Conservation (phyloP, 2,888 invertebrate species). For the Lysandra coridon region DNA sequence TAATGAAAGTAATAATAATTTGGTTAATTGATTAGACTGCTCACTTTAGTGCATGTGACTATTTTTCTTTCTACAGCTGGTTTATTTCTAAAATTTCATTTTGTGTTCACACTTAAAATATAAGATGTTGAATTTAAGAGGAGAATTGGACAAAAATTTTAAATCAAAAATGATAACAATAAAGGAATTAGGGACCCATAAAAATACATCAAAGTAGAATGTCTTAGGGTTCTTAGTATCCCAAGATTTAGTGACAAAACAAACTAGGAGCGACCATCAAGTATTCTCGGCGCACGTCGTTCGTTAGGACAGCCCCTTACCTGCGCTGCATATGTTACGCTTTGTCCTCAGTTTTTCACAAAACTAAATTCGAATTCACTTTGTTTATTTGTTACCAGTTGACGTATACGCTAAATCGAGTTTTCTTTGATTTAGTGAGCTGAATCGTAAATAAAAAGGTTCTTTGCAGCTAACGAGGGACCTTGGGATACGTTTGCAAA, state of each 20-base stretch:
- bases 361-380: constrained; percentile 64
- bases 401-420: constrained; percentile 72
- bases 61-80: too few relatives aligned
- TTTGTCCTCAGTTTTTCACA: constrained; percentile 54
- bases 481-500: background rate
- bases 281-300: constrained; percentile 70
- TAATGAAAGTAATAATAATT: too few relatives aligned
- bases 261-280: constrained; percentile 59
- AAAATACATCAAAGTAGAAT: constrained; percentile 15
- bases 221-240: background rate
- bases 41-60: too few relatives aligned
- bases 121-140: too few relatives aligned
- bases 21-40: too few relatives aligned
- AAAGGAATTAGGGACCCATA: background rate
- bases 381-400: constrained; percentile 73
- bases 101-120: too few relatives aligned
- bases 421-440: constrained; percentile 67
- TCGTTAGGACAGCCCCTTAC: constrained; percentile 73
- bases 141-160: background rate
- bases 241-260: constrained; percentile 44
- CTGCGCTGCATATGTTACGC: constrained; percentile 76
- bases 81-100: too few relatives aligned
- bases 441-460: constrained; percentile 38
- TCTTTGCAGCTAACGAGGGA: constrained; percentile 17
- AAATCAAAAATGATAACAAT: background rate